Evolutionary conservation across 2,797 vertebrate species (phyloP).

Genomic region (Labeo calbasu): DNA sequence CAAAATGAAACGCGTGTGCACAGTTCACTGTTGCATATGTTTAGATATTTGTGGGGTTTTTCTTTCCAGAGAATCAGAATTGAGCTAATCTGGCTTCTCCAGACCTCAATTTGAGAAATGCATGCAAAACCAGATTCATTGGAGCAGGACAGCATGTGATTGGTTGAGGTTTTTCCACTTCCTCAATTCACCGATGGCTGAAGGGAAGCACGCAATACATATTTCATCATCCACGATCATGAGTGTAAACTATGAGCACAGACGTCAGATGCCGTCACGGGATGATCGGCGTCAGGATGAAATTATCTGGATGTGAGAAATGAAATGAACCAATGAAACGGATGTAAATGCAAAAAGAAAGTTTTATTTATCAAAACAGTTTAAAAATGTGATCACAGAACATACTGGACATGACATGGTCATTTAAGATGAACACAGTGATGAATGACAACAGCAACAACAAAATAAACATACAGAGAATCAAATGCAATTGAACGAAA

Average conservation of each 20-base stretch:
- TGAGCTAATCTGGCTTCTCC: background rate
- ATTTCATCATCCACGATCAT: background rate
- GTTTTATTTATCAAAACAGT: constrained; percentile 19
- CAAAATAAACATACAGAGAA: background rate
- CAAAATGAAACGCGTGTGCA: background rate
- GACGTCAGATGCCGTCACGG: background rate
- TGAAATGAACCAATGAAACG: background rate
- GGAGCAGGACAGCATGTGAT: background rate
- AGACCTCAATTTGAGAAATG: background rate
- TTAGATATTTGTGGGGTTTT: background rate
- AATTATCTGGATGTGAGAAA: background rate
- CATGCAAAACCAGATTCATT: background rate
- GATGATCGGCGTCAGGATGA: background rate
- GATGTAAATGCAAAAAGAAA: background rate
- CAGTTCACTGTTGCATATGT: background rate
- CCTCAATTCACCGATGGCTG: background rate
- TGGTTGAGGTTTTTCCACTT: background rate
- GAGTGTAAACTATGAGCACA: background rate
- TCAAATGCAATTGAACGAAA: background rate
- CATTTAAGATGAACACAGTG: constrained; percentile 7
- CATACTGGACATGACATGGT: constrained; percentile 30
- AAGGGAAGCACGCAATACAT: background rate
- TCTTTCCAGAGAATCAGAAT: background rate
- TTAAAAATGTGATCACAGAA: constrained; percentile 1
- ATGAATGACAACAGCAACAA: background rate